Base-by-base conservation (phyloP, 2,888 invertebrate species). In the Flexamia atlantica region DNA sequence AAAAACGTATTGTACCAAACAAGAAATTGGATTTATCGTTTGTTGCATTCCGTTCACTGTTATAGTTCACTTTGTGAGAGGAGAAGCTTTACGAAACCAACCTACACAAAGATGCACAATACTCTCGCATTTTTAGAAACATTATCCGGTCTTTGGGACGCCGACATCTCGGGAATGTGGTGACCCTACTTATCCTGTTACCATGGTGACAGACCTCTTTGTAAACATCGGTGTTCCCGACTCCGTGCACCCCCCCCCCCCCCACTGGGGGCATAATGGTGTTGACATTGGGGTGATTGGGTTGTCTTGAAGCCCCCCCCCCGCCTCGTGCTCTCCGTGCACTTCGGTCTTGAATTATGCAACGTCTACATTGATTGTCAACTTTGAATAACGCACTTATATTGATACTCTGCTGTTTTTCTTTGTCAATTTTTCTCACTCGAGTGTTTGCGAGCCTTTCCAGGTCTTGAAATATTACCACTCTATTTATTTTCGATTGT, bases 241-340 rank as follows among this genome's bases (percentile, higher is more conserved):
- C 30, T 30, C 64, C 28, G 28, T 4, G 14, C 28, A 0, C 9
- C 28, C 28, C 64, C 74, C 46, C 9, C 42, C 40, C 17, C 40
- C 40, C n/a, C 42, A 25, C 4, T 7, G 10, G 42, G 72, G 42
- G 40, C 74, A 76, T 76, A 76, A 76, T 76, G 23, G 46, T 76
- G 74, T 76, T 76, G 74, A 76, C 74, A 40, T 46, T 76, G 74
- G 74, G 40, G 74, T 76, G 74, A 76, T 76, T 76, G 74, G 74
- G 74, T 76, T 46, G 42, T 42, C 74, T 70, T 70, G 40, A 9
- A 40, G 40, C 40, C 40, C 36, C 74, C 74, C 74, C 74, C 74
- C 20, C 28, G 14, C 28, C 1, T 7, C 36, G 42, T 57, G 23
- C 57, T 25, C 57, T 12, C 57, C 10, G 40, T 50, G 74, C 74